phyloP scores from a whole-genome alignment of 2,113 vertebrate genomes.

The Ochotona princeps region DNA sequence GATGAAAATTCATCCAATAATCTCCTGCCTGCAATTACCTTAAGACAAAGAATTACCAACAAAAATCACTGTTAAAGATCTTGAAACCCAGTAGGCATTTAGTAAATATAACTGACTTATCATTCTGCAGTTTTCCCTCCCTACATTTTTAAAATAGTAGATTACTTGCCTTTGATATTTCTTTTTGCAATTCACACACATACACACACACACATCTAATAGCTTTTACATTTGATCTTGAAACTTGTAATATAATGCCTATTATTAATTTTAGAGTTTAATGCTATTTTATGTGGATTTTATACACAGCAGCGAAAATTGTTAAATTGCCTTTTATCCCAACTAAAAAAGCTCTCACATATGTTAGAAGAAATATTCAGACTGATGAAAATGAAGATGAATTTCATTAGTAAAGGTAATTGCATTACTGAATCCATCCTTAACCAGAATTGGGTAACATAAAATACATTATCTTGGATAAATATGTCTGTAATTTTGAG shows the following conservation, averaged over 20 bases:
- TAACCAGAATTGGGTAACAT: background rate
- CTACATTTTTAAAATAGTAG: background rate
- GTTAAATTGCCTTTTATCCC: background rate
- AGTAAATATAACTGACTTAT: background rate
- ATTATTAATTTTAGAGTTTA: background rate
- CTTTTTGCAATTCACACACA: background rate
- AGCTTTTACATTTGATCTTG: background rate
- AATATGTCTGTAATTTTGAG: background rate
- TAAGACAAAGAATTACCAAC: background rate
- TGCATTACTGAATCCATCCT: background rate
- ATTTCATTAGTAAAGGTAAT: background rate
- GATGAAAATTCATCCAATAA: background rate
- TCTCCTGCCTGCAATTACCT: background rate
- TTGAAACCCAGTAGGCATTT: constrained; percentile 13
- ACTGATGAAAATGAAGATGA: background rate
- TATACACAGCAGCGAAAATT: background rate
- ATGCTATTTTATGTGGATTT: background rate
- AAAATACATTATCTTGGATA: background rate
- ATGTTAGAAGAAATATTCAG: background rate
- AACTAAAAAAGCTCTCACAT: background rate
- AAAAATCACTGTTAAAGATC: background rate
- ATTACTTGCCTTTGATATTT: background rate
- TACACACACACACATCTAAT: background rate
- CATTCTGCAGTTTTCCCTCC: background rate
- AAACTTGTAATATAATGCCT: background rate